These are phyloP conservation scores for Channa maculata DNA, from an alignment of 2,113 vertebrate genomes.

Conservation along the genomic window DNA sequence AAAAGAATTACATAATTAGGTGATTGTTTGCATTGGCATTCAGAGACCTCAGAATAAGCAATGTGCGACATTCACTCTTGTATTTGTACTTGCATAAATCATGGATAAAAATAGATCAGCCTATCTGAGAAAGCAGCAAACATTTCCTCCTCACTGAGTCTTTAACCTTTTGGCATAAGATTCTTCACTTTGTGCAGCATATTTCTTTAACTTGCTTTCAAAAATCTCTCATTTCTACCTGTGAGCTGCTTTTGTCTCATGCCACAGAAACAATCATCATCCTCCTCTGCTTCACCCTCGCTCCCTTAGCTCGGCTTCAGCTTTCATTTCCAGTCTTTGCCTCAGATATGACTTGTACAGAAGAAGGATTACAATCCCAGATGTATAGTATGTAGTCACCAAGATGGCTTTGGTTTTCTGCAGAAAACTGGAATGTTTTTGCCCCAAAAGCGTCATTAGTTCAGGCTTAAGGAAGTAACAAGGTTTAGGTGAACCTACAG, in stretches of 20 bases:
- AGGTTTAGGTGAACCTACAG: too few species aligned
- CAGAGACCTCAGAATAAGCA: background rate
- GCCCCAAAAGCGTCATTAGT: too few species aligned
- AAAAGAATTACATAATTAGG: background rate
- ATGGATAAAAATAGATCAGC: constrained; percentile 46
- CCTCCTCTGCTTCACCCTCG: background rate
- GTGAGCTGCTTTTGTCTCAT: constrained; percentile 22
- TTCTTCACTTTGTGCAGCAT: background rate
- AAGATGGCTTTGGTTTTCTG: background rate
- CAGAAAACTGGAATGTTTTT: too few species aligned
- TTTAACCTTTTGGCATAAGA: constrained; percentile 21
- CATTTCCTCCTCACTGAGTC: background rate
- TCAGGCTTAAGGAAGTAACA: too few species aligned
- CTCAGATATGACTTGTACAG: background rate
- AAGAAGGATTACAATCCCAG: background rate
- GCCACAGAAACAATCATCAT: background rate
- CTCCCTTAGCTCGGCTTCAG: constrained; percentile 7
- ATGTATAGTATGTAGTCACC: background rate
- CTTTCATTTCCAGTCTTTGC: constrained; percentile 4
- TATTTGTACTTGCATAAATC: constrained; percentile 25
- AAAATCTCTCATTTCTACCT: background rate
- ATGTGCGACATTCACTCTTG: background rate
- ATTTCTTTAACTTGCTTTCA: constrained; percentile 2
- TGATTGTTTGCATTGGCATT: background rate
- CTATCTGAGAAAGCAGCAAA: constrained; percentile 1